These are phyloP conservation scores for Yponomeuta plumbellus DNA, from an alignment of 2,888 invertebrate species.

Conservation along the genomic window DNA sequence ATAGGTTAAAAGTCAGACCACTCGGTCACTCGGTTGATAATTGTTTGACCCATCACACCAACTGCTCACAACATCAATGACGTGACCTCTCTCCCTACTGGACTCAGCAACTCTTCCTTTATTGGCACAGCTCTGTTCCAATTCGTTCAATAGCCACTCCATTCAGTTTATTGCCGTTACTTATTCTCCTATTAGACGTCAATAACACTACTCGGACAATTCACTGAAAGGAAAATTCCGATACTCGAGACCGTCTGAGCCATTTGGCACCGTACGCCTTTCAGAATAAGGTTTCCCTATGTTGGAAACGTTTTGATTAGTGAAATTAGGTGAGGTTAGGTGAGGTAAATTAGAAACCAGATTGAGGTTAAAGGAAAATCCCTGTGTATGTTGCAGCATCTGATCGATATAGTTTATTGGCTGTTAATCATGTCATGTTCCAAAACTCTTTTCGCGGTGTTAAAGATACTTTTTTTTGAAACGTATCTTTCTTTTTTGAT, in stretches of 20 bases:
- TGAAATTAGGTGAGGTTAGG: neutral
- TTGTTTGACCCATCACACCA: neutral
- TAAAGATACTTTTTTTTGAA: too few relatives aligned
- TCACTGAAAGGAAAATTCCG: constrained; percentile 5
- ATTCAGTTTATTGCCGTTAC: constrained; percentile 11
- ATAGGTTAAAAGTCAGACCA: neutral
- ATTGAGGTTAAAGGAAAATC: neutral
- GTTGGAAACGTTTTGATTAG: neutral
- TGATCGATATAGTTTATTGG: too few relatives aligned
- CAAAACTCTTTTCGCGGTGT: too few relatives aligned
- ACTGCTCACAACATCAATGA: neutral
- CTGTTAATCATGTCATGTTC: too few relatives aligned
- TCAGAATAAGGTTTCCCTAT: neutral
- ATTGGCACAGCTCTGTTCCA: constrained; percentile 5
- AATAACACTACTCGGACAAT: constrained; percentile 9
- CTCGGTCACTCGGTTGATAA: neutral
- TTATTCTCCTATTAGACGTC: constrained; percentile 11
- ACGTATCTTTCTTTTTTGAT: too few relatives aligned
- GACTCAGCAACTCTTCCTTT: neutral
- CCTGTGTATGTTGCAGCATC: neutral
- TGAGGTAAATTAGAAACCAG: neutral
- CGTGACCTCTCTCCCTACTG: neutral
- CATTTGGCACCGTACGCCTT: neutral
- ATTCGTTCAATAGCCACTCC: constrained; percentile 14
- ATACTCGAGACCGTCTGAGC: neutral